These are phyloP conservation scores for Marmota monax DNA, from an alignment of 2,113 vertebrate species.

Conservation along the genomic window DNA sequence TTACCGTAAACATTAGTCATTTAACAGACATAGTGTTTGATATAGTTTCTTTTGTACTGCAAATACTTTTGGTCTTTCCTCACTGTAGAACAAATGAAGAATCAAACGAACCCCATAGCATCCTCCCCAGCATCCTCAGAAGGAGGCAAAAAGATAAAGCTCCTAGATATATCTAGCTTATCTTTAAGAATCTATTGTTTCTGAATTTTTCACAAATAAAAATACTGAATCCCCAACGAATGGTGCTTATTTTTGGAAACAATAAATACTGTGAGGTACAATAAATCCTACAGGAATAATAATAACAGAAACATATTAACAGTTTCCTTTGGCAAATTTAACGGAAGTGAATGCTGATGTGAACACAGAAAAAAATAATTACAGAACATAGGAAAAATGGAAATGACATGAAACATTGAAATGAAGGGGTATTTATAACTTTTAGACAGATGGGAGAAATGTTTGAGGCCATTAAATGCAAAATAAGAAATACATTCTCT, in stretches of 20 bases:
- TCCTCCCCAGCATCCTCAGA: constrained; percentile 72
- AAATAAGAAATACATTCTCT: constrained; percentile 89
- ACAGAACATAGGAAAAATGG: constrained; percentile 84
- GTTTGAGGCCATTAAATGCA: constrained; percentile 85
- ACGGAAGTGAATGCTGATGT: constrained; percentile 83
- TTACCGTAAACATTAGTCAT: constrained; percentile 85
- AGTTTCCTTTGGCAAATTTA: constrained; percentile 87
- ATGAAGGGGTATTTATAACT: constrained; percentile 81
- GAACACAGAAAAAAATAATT: constrained; percentile 83
- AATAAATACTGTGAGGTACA: constrained; percentile 85
- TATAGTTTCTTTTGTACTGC: constrained; percentile 81
- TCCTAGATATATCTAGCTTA: constrained; percentile 80
- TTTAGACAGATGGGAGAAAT: constrained; percentile 80
- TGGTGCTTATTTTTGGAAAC: constrained; percentile 84
- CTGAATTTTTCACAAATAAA: constrained; percentile 83
- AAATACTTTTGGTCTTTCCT: constrained; percentile 83
- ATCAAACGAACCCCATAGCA: constrained; percentile 71
- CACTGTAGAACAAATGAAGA: constrained; percentile 74
- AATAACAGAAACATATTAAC: constrained; percentile 84
- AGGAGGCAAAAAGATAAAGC: constrained; percentile 75
- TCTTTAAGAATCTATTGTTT: constrained; percentile 82
- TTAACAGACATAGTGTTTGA: constrained; percentile 83
- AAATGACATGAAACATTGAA: constrained; percentile 81
- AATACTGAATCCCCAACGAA: constrained; percentile 80
- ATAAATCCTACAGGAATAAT: constrained; percentile 81